A percentile compares a stretch with the other conserved stretches of the same genome.
phyloP scores from a whole-genome alignment of 2,797 vertebrate genomes.

The Synaphobranchus kaupii region DNA sequence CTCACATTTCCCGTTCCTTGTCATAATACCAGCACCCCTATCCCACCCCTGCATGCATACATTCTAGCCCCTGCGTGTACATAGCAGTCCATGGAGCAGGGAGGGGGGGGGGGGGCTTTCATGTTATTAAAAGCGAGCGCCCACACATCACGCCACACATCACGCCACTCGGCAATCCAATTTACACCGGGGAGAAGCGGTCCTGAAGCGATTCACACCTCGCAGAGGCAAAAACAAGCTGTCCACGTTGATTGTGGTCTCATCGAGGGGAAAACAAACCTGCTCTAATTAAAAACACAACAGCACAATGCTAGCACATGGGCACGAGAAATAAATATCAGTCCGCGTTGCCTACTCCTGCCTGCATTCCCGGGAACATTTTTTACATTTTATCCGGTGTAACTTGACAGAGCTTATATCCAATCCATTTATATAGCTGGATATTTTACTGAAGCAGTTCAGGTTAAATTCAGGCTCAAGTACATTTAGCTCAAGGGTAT shows the following conservation, averaged over 20 bases:
- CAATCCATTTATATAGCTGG: not conserved
- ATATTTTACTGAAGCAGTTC: not conserved
- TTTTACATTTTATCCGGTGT: too few relatives aligned
- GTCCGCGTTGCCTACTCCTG: not conserved
- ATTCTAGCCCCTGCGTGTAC: not conserved
- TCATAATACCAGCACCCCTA: not conserved
- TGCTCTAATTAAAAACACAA: not conserved
- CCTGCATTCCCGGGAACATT: too few relatives aligned
- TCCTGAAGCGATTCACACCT: constrained; percentile 1
- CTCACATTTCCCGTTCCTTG: not conserved
- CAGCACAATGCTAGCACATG: not conserved
- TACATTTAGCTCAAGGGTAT: too few relatives aligned
- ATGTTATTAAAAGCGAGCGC: not conserved
- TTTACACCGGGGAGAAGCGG: not conserved
- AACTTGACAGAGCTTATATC: not conserved
- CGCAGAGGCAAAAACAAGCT: not conserved
- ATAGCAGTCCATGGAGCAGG: too few relatives aligned
- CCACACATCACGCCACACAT: constrained; percentile 9
- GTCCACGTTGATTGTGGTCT: not conserved
- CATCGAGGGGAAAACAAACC: not conserved
- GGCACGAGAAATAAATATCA: not conserved
- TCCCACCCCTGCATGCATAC: not conserved
- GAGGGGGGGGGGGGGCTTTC: not conserved
- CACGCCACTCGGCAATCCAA: not conserved
- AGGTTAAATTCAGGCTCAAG: too few relatives aligned